These are phyloP conservation scores for Daubentonia madagascariensis DNA, from an alignment of 2,113 vertebrate species.

Conservation along the genomic window DNA sequence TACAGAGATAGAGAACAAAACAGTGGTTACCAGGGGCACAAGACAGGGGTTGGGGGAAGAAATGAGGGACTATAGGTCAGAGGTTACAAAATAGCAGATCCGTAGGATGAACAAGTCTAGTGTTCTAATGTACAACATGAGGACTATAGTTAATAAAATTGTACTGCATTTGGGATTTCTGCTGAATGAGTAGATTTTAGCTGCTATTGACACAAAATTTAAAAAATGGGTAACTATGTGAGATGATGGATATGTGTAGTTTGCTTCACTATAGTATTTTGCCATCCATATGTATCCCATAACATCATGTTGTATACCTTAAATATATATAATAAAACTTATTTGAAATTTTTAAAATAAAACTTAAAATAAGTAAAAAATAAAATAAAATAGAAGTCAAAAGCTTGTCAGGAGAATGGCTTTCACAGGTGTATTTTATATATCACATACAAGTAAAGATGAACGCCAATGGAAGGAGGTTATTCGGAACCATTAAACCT, in stretches of 20 bases:
- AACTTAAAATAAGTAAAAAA: not conserved
- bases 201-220: not conserved
- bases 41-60: not conserved
- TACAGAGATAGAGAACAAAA: not conserved
- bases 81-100: not conserved
- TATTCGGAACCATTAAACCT: not conserved
- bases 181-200: not conserved
- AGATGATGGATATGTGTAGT: not conserved
- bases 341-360: not conserved
- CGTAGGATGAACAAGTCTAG: not conserved
- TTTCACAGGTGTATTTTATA: not conserved
- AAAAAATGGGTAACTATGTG: not conserved
- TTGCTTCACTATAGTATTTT: not conserved
- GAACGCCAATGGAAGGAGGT: not conserved
- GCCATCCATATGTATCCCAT: not conserved
- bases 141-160: not conserved
- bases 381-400: not conserved
- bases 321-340: not conserved
- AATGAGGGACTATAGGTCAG: too few species aligned
- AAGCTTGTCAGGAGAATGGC: not conserved
- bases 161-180: not conserved
- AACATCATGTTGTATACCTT: not conserved
- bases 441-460: not conserved
- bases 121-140: not conserved
- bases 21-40: not conserved